Evolutionary conservation across 2,797 vertebrate genomes (phyloP), one percentile per base, ranked within the genome.

Genomic region (Gallinago stenura): DNA sequence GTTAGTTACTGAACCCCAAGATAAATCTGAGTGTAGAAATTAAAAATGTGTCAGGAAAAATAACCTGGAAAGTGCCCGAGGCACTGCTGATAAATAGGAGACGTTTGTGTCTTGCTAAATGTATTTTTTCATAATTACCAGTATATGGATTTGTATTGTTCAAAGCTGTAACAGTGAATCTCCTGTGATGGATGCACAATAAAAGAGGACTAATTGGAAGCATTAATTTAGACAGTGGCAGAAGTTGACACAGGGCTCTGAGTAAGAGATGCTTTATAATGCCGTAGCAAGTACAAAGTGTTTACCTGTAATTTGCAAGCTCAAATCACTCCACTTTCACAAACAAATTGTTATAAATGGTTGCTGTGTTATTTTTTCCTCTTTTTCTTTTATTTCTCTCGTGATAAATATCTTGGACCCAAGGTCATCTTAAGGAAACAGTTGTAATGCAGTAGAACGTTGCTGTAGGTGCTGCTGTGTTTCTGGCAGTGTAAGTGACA

Each of bases 401-500:
- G 45, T 65, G 72, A 60, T 88, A 85, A 91, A 48, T 77, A 70
- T 41, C 75, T 91, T 6, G 5, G 82, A 70, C 61, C 66, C 79
- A 95, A 92, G 73, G 83, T 84, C 91, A 84, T 71, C 84, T 87
- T 90, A 65, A 92, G 61, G 73, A 96, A 95, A 89, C 31, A 14
- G 43, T 58, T 64, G 48, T 78, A 95, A 83, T 53, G 73, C 51
- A 69, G 65, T 75, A 77, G 80, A 73, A 81, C 0, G 0, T 89
- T 90, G 43, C 77, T 94, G 37, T 86, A 64, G 89, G 64, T 87
- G 71, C 77, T 92, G 57, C 79, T 78, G 62, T 76, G 75, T 73
- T 95, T 92, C 90, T 95, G 90, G 58, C 65, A 58, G 9, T 33
- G n/a, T 87, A 94, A 94, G 65, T 96, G 93, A 70, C 91, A 92